A percentile compares a stretch with the other conserved stretches of the same genome.
Conservation (phyloP, 2,113 vertebrate genomes). For the Tragelaphus scriptus region DNA sequence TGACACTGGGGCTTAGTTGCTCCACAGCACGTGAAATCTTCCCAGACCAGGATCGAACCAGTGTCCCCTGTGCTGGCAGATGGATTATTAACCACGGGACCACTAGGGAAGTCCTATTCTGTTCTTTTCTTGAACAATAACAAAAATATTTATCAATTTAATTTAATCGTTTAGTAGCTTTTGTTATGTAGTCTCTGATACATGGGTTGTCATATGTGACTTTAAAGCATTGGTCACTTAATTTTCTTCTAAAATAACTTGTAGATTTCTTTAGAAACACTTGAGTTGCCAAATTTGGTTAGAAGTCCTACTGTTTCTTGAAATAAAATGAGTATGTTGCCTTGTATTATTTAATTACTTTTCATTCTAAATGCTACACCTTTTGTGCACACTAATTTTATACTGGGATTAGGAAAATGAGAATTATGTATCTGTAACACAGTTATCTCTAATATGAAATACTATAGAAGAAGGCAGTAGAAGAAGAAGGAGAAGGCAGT, state of each 20-base stretch:
- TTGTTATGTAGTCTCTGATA: background rate
- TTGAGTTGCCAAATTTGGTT: background rate
- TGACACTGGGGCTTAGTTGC: background rate
- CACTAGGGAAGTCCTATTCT: background rate
- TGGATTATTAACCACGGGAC: background rate
- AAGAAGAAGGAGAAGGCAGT: no score
- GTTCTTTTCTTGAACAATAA: background rate
- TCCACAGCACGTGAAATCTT: background rate
- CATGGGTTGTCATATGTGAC: background rate
- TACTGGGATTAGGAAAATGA: background rate
- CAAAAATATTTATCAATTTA: background rate
- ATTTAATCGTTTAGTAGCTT: background rate
- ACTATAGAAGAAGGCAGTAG: no score
- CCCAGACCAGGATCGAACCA: background rate
- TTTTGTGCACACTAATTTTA: conserved; percentile 10
- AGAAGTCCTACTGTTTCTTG: background rate
- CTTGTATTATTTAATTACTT: background rate
- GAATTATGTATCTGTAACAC: background rate
- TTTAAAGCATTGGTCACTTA: background rate
- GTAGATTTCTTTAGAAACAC: background rate
- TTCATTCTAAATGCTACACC: background rate
- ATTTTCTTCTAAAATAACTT: background rate
- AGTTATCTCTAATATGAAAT: background rate
- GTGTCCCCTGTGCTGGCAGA: background rate
- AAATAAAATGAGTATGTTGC: background rate